Conservation (phyloP, 1,140 invertebrate genomes). For the Dinoponera quadriceps region DNA sequence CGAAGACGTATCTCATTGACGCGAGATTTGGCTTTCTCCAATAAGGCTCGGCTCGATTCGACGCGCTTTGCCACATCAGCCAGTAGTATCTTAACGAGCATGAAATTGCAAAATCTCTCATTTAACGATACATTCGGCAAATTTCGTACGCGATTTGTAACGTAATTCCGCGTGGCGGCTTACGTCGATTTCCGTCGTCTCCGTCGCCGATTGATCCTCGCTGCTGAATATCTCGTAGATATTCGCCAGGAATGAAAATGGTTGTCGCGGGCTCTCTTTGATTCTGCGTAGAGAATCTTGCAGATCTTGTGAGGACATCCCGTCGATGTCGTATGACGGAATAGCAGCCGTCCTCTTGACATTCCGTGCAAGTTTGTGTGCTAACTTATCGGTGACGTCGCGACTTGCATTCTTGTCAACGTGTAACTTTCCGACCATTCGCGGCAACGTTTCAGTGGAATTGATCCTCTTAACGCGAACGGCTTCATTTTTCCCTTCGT, state of each 20-base stretch:
- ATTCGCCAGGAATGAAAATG: constrained; percentile 71
- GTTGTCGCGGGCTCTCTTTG: constrained; percentile 67
- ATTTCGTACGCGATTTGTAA: background rate
- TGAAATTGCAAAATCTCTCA: background rate
- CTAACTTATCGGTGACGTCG: background rate
- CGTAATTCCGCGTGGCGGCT: constrained; percentile 1
- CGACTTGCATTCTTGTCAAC: background rate
- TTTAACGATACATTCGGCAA: no score
- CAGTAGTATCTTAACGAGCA: constrained; percentile 67
- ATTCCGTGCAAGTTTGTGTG: background rate
- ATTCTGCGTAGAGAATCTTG: constrained; percentile 62
- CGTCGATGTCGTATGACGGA: constrained; percentile 45
- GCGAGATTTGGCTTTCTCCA: constrained; percentile 68
- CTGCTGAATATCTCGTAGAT: constrained; percentile 57
- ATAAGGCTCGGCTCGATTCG: constrained; percentile 68
- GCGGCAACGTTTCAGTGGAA: background rate
- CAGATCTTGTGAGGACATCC: constrained; percentile 49
- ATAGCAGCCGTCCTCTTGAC: background rate
- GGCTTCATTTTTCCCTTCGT: background rate
- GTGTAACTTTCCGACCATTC: background rate
- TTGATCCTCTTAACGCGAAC: background rate
- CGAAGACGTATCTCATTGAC: constrained; percentile 68
- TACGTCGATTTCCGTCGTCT: constrained; percentile 69
- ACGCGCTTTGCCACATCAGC: constrained; percentile 67
- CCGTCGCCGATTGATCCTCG: constrained; percentile 4